Conservation (phyloP, 2,797 vertebrate genomes). For the Sebastes hubbsi region DNA sequence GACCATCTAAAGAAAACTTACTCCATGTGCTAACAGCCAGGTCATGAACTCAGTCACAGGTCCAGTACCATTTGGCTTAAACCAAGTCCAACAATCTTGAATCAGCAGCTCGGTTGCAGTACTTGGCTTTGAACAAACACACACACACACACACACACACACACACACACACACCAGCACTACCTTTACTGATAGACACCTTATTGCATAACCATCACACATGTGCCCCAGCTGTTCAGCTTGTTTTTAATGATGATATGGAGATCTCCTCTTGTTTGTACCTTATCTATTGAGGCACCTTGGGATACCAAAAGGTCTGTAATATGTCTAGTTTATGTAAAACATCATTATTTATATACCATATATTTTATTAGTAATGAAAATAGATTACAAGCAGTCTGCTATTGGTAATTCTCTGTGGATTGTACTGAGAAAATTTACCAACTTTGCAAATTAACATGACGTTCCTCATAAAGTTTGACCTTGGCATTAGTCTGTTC, state of each 20-base stretch:
- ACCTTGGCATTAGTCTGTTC: neutral
- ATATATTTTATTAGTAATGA: neutral
- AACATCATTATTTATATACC: neutral
- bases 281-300: constrained; percentile 36
- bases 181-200: constrained; percentile 56
- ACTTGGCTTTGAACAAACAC: constrained; percentile 28
- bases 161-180: constrained; percentile 14
- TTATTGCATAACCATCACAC: constrained; percentile 62
- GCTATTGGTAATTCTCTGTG: neutral
- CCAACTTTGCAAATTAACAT: neutral
- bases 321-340: neutral
- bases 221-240: constrained; percentile 68
- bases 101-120: constrained; percentile 54
- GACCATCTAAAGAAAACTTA: constrained; percentile 1
- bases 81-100: constrained; percentile 60
- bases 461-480: neutral
- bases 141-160: constrained; percentile 5
- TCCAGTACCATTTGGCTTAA: constrained; percentile 33
- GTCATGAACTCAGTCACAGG: constrained; percentile 54
- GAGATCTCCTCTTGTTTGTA: constrained; percentile 44
- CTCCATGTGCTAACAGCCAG: constrained; percentile 24
- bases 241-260: constrained; percentile 52
- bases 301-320: neutral
- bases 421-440: neutral
- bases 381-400: neutral